Percentiles rank a stretch among this genome's conserved stretches.
These are phyloP conservation scores for Hemicentrotus pulcherrimus DNA, from an alignment of 35 echinoderm and acorn worm species.

Conservation along the genomic window DNA sequence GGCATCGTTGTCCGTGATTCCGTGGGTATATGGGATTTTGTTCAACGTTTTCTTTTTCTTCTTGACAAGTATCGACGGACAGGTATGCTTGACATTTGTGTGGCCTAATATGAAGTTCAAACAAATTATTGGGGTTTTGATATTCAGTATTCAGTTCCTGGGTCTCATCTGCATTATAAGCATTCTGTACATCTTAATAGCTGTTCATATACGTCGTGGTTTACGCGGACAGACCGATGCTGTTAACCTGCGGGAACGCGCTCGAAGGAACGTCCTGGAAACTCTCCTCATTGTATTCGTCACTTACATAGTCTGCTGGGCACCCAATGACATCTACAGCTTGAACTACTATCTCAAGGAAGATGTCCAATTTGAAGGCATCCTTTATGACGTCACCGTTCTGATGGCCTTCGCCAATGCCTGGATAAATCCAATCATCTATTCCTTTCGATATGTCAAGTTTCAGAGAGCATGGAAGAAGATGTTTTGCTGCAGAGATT, in stretches of 20 bases:
- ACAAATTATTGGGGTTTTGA: conserved; percentile 31
- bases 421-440: conserved; percentile 83
- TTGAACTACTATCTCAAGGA: conserved; percentile 43
- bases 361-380: background rate
- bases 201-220: background rate
- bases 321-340: conserved; percentile 42
- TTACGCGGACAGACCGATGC: too few species aligned
- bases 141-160: conserved; percentile 43
- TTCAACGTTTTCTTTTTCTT: conserved; percentile 34
- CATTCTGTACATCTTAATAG: conserved; percentile 54
- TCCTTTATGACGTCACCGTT: conserved; percentile 50
- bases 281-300: conserved; percentile 68
- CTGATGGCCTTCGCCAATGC: conserved; percentile 67
- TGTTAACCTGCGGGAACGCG: background rate
- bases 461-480: conserved; percentile 60
- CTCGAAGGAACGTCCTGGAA: conserved; percentile 63
- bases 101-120: background rate
- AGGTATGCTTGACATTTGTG: background rate
- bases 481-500: background rate
- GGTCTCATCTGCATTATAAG: conserved; percentile 49
- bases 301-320: conserved; percentile 72
- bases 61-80: conserved; percentile 32
- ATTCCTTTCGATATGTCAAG: conserved; percentile 61
- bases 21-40: conserved; percentile 54
- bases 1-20: background rate